These are phyloP conservation scores for Limosa lapponica DNA, from an alignment of 2,797 vertebrate species.

Conservation along the genomic window DNA sequence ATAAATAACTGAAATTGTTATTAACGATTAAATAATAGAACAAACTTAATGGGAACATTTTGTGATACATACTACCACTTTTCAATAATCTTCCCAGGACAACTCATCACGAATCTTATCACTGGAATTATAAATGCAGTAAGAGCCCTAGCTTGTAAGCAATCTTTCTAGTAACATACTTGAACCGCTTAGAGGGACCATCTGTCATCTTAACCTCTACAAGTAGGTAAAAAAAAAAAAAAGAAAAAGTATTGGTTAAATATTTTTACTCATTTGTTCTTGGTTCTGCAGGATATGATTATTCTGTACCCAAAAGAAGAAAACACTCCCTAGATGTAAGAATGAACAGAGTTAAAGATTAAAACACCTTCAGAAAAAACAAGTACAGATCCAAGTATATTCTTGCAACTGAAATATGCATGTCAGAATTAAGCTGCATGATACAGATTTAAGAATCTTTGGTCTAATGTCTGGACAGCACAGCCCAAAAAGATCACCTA, in stretches of 20 bases:
- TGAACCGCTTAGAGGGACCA: background rate
- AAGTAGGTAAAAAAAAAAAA: background rate
- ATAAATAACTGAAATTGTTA: background rate
- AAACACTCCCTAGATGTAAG: background rate
- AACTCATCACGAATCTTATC: background rate
- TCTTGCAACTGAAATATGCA: background rate
- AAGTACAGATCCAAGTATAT: background rate
- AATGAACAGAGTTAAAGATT: background rate
- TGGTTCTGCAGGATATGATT: background rate
- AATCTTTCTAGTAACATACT: background rate
- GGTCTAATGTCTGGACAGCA: background rate
- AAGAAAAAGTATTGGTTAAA: background rate
- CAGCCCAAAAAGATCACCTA: background rate
- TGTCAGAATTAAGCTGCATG: background rate
- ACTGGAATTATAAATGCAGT: background rate
- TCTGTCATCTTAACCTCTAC: background rate
- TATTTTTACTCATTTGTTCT: background rate
- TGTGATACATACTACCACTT: background rate
- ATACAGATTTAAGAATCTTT: background rate
- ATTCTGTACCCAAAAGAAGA: background rate
- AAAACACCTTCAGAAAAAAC: background rate
- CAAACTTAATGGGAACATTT: background rate
- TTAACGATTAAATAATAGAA: background rate
- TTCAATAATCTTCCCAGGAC: background rate
- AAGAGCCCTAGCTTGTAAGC: background rate